Evolutionary conservation across 2,113 vertebrate genomes (phyloP).

Genomic region (Nerophis lumbriciformis): DNA sequence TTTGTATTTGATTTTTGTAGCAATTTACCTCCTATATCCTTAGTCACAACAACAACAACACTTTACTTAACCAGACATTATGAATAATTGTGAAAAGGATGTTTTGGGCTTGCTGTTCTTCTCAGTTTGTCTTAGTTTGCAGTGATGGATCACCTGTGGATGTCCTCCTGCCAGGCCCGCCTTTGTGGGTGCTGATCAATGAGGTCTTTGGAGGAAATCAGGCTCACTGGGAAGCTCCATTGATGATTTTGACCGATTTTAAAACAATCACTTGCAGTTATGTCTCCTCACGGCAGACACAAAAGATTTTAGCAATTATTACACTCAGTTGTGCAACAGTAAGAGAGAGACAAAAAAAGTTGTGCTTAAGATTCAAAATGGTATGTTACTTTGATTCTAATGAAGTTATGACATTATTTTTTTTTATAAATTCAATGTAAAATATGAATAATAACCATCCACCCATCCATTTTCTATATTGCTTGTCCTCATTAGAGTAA

Average conservation of each 20-base stretch:
- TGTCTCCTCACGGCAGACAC: conserved; percentile 24
- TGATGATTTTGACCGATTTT: conserved; percentile 1
- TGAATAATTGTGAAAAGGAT: conserved; percentile 17
- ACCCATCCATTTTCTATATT: no score
- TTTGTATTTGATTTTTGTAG: no score
- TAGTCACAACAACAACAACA: neutral
- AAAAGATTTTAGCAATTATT: no score
- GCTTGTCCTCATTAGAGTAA: no score
- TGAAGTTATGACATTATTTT: no score
- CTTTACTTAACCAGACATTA: conserved; percentile 24
- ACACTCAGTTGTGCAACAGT: no score
- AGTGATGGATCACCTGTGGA: conserved; percentile 73
- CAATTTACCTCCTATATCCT: no score
- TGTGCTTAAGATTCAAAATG: no score
- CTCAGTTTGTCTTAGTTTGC: conserved; percentile 36
- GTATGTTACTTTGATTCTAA: no score
- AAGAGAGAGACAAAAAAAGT: no score
- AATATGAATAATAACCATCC: no score
- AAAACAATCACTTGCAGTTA: neutral
- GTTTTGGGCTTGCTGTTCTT: conserved; percentile 20
- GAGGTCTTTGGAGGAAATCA: neutral
- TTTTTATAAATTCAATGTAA: no score
- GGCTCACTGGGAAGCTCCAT: neutral
- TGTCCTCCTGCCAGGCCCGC: conserved; percentile 66
- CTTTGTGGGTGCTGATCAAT: conserved; percentile 56